phyloP scores from a whole-genome alignment of 2,888 invertebrate genomes.

The Agriopis marginaria region DNA sequence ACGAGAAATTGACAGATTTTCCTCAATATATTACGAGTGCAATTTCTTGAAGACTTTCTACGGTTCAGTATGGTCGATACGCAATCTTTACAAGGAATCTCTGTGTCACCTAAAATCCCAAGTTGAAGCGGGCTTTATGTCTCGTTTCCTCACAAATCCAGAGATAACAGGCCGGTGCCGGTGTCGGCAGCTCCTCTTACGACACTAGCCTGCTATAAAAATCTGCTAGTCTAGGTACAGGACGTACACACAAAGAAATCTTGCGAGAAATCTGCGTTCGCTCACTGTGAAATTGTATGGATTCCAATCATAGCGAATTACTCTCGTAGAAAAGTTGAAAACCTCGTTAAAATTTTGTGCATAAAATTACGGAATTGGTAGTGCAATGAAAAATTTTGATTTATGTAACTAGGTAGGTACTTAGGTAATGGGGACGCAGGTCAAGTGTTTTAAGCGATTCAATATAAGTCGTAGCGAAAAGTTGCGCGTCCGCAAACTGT shows the following conservation, averaged over 20 bases:
- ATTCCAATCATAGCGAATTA: constrained; percentile 57
- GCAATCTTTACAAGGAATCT: constrained; percentile 60
- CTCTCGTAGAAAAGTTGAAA: constrained; percentile 50
- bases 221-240: constrained; percentile 51
- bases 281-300: constrained; percentile 64
- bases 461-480: no score
- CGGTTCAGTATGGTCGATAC: constrained; percentile 53
- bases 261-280: constrained; percentile 59
- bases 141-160: constrained; percentile 72
- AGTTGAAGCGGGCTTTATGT: constrained; percentile 68
- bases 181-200: constrained; percentile 51
- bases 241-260: constrained; percentile 49
- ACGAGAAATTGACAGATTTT: constrained; percentile 42
- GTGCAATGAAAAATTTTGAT: constrained; percentile 6
- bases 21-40: constrained; percentile 45
- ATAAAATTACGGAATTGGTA: constrained; percentile 33
- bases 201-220: constrained; percentile 56
- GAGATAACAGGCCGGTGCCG: constrained; percentile 59
- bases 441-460: no score
- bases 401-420: no score
- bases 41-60: constrained; percentile 44
- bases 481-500: no score
- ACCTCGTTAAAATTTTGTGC: constrained; percentile 51
- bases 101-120: constrained; percentile 62
- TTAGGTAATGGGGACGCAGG: no score